Conservation (phyloP, 2,888 invertebrate genomes). For the Pachydiplax longipennis region DNA sequence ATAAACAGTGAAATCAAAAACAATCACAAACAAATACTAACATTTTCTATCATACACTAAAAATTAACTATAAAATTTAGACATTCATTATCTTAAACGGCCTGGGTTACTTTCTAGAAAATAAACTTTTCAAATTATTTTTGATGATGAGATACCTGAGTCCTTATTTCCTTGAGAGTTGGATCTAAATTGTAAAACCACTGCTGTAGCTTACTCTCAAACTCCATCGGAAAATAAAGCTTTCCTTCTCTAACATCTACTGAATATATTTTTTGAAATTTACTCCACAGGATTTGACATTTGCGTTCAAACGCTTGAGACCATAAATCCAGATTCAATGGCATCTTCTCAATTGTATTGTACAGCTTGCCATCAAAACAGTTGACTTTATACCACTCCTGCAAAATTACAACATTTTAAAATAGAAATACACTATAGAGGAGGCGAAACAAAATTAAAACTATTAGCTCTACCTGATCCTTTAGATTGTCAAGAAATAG, state of each 20-base stretch:
- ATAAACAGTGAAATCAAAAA: neutral
- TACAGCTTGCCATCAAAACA: constrained; percentile 38
- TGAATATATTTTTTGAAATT: constrained; percentile 48
- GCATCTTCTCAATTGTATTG: neutral
- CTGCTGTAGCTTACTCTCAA: constrained; percentile 21
- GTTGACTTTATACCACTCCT: constrained; percentile 19
- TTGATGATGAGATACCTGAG: constrained; percentile 40
- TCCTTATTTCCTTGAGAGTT: constrained; percentile 14
- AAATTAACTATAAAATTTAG: too few relatives aligned
- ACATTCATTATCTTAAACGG: neutral
- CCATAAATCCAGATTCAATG: constrained; percentile 11
- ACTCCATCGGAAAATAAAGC: constrained; percentile 21
- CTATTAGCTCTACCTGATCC: constrained; percentile 5
- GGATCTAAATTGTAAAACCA: constrained; percentile 46
- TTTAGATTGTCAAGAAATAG: neutral
- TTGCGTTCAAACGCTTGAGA: constrained; percentile 45
- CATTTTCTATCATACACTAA: too few relatives aligned
- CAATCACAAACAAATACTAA: too few relatives aligned
- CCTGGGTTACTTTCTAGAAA: neutral
- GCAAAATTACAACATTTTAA: neutral
- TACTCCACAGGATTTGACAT: constrained; percentile 48
- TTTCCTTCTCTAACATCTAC: constrained; percentile 46
- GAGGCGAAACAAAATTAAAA: neutral
- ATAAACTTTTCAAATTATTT: too few relatives aligned
- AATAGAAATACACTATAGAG: neutral